phyloP scores from a whole-genome alignment of 2,113 vertebrate species.

The Gnathonemus echidnorhynchus region DNA sequence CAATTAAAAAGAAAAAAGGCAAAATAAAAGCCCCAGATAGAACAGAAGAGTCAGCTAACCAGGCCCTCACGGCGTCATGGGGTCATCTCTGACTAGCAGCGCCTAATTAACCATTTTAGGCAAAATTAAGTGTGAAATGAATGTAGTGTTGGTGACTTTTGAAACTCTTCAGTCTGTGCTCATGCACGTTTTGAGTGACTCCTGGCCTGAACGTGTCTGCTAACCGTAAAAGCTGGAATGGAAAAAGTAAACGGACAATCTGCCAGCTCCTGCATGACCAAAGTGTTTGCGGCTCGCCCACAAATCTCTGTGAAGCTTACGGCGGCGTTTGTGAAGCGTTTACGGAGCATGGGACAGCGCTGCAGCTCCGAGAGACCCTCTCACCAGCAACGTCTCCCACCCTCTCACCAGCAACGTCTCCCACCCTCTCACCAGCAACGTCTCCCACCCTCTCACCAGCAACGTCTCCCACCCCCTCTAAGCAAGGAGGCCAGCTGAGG shows the following conservation, averaged over 20 bases:
- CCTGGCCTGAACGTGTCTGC: not conserved
- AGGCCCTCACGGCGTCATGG: not conserved
- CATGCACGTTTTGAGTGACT: not conserved
- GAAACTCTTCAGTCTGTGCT: not conserved
- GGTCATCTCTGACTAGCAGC: not conserved
- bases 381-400: too few relatives aligned
- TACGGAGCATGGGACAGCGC: not conserved
- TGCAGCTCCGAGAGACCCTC: not conserved
- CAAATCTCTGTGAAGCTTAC: not conserved
- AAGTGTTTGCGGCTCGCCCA: too few relatives aligned
- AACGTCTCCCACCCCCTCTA: not conserved
- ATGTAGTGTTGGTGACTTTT: not conserved
- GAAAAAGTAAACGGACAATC: not conserved
- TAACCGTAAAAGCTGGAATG: not conserved
- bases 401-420: not conserved
- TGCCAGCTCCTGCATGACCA: not conserved
- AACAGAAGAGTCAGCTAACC: not conserved
- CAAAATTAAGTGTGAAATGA: not conserved
- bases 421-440: not conserved
- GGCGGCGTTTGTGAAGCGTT: not conserved
- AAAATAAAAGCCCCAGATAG: not conserved
- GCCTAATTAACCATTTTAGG: not conserved
- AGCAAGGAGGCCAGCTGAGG: not conserved
- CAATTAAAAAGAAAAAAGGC: not conserved
- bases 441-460: not conserved